Base-by-base conservation (phyloP, 30 jellyfish, hydroid and myxozoan genomes). In the Aurelia aurita region DNA sequence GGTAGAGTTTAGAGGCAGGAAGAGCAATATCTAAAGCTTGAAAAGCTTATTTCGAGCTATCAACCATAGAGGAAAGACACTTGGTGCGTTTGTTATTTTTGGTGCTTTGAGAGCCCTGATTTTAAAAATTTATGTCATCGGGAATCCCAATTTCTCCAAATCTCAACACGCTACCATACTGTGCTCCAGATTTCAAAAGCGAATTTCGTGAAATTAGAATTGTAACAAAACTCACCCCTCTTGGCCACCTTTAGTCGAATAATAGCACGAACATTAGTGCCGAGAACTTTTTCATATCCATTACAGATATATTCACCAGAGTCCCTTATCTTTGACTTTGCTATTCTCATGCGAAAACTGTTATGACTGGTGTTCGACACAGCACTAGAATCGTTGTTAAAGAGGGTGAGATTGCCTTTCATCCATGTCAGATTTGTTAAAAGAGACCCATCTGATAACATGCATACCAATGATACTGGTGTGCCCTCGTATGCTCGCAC, bases 251-350 rank as follows among this genome's bases (percentile, higher is more conserved):
- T 6, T 14, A 74, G 86, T n/a, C 13, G 16, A 13, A 22, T 55
- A 6, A 29, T 54, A 3, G 62, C 60, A 15, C 60, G 18, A 31
- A 74, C 62, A n/a, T 19, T 16, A 34, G 58, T 74, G 16, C 86
- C 86, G 65, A 74, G 32, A 9, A 74, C 29, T 32, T 9, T 57
- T 25, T 74, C 86, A 58, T 25, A 58, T 22, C 75, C 86, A 18
- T 64, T 57, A 65, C 86, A 74, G 58, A 9, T 55, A 47, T 74
- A 74, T 19, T 74, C 34, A 27, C 63, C 86, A 29, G 35, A 15
- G 46, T 74, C 63, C 16, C 16, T 64, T 4, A 11, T 21, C 45
- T 20, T 22, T 60, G 60, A 11, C 64, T 57, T 29, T 11, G 34
- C 62, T 12, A 74, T 51, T 1, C 20, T 59, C 35, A 74, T 15